Evolutionary conservation across 1,140 invertebrate species (phyloP).

Genomic region (Danaus melanippus): DNA sequence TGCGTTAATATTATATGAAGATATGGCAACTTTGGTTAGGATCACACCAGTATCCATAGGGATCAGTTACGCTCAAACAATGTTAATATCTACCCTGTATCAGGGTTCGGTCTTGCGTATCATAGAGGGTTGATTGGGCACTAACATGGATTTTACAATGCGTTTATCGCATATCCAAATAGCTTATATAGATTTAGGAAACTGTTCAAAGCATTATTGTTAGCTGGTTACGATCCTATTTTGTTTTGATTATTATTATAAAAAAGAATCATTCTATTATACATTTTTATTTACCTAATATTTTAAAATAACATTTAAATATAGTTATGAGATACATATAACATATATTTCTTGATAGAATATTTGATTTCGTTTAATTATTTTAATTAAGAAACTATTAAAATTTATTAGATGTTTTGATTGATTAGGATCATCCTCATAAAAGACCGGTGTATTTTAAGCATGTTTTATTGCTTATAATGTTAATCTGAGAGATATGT

Average conservation of each 20-base stretch:
- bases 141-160: slow-evolving; percentile 43
- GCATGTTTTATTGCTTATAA: slow-evolving; percentile 18
- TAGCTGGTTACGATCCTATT: too few species aligned
- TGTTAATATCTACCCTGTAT: slow-evolving; percentile 47
- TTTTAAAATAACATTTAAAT: too few species aligned
- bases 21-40: neutral
- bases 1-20: too few species aligned
- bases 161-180: slow-evolving; percentile 45
- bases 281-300: too few species aligned
- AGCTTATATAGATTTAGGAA: slow-evolving; percentile 46
- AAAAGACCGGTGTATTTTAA: slow-evolving; percentile 11
- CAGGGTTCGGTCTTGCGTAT: slow-evolving; percentile 40
- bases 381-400: too few species aligned
- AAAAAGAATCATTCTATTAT: too few species aligned
- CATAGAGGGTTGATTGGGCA: slow-evolving; percentile 36
- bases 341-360: too few species aligned
- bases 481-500: slow-evolving; percentile 13
- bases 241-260: too few species aligned
- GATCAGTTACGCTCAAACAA: slow-evolving; percentile 48
- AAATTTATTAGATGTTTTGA: too few species aligned
- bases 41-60: slow-evolving; percentile 37
- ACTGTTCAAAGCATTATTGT: slow-evolving; percentile 52
- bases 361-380: too few species aligned
- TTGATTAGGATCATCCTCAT: slow-evolving; percentile 1
- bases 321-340: too few species aligned